A percentile compares a stretch with the other conserved stretches of the same genome.
Evolutionary conservation across 2,888 invertebrate genomes (phyloP).

Genomic region (Homarus gammarus): DNA sequence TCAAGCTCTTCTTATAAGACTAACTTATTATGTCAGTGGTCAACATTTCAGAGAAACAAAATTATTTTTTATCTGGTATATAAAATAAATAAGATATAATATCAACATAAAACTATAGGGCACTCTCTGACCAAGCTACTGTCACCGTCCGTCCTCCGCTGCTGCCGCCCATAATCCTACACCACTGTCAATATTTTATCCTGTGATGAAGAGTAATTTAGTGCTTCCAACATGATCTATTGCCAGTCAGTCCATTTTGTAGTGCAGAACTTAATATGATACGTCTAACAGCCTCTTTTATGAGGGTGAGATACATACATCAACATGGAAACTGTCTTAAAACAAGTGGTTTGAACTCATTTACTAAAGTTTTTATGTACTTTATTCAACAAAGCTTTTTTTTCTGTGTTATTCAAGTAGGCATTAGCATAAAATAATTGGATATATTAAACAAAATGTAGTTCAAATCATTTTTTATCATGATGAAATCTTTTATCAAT

Average conservation of each 20-base stretch:
- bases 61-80: too few relatives aligned
- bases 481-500: not conserved
- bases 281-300: not conserved
- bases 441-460: too few relatives aligned
- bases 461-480: not conserved
- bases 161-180: not conserved
- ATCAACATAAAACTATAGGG: too few relatives aligned
- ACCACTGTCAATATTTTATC: not conserved
- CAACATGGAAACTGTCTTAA: not conserved
- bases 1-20: too few relatives aligned
- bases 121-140: too few relatives aligned
- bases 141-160: not conserved
- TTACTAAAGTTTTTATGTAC: not conserved
- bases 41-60: too few relatives aligned
- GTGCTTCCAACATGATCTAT: slow-evolving; percentile 7
- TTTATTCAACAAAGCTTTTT: not conserved
- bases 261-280: not conserved
- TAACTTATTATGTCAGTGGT: too few relatives aligned
- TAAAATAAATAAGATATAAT: too few relatives aligned
- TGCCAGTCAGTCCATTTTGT: not conserved
- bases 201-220: not conserved
- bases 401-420: too few relatives aligned
- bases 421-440: not conserved
- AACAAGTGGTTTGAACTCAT: not conserved
- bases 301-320: not conserved